A percentile compares a stretch with the other conserved stretches of the same genome.
Conservation (phyloP, 1,140 invertebrate genomes). For the Drosophila jambulina region DNA sequence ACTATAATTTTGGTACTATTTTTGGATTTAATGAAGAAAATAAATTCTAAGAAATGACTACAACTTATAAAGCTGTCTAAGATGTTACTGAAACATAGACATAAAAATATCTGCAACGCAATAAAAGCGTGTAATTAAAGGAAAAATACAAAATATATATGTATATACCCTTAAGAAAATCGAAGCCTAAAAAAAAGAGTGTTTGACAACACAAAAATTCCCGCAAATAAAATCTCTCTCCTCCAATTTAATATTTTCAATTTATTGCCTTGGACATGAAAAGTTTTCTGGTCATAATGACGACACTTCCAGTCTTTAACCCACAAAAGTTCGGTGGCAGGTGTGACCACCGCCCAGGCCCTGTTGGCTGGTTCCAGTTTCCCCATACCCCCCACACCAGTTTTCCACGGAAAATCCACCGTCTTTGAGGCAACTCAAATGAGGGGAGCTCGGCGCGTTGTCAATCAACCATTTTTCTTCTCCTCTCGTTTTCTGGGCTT, state of each 20-base stretch:
- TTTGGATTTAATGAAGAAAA: not conserved
- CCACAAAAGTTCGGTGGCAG: slow-evolving; percentile 41
- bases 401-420: slow-evolving; percentile 14
- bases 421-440: slow-evolving; percentile 24
- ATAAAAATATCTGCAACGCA: no score
- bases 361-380: not conserved
- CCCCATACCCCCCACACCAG: not conserved
- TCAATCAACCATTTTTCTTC: slow-evolving; percentile 46
- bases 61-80: no score
- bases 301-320: slow-evolving; percentile 19
- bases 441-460: slow-evolving; percentile 19
- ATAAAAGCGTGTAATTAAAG: no score
- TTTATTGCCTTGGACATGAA: slow-evolving; percentile 22
- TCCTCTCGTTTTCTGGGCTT: slow-evolving; percentile 22
- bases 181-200: not conserved
- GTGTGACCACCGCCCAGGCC: slow-evolving; percentile 16
- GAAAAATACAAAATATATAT: no score
- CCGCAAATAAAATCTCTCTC: not conserved
- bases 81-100: no score
- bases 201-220: not conserved
- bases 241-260: slow-evolving; percentile 5
- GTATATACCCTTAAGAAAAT: not conserved
- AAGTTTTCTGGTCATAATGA: slow-evolving; percentile 27
- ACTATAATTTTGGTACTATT: not conserved
- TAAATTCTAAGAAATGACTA: no score